Evolutionary conservation across 2,797 vertebrate genomes (phyloP), one percentile per base, ranked within the genome.

Genomic region (Sternotherus odoratus): DNA sequence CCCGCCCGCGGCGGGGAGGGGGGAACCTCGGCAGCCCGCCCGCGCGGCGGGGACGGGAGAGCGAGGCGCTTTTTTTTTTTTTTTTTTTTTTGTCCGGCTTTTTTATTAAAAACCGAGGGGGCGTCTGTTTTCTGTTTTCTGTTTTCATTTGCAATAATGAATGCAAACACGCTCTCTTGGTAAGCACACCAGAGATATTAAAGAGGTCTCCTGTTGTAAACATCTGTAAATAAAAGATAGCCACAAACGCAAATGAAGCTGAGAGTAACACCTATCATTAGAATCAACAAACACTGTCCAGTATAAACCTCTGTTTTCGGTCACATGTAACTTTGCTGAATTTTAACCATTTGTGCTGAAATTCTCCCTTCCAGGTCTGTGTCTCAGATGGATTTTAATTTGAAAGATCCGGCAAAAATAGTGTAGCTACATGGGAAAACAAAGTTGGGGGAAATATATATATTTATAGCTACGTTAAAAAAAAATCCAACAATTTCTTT

Each of bases 141-240:
- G 12, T 43, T n/a, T n/a, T 4, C 9, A 12, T 39, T 1, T 1
- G 17, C 72, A 46, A 39, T 88, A 49, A 30, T 74, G 36, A 86
- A 13, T 6, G 1, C 28, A 63, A 66, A 50, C 1, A 8, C 33
- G 82, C 2, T 1, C 0, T 39, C 57, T 54, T 57, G 26, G 21
- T 86, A 19, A 5, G 43, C 53, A 80, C 36, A 23, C 0, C 0
- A 0, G 51, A 15, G 28, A 28, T 48, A 28, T 83, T 81, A 66
- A 69, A 78, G 78, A 57, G 79, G 50, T 13, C 16, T 84, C 50
- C 43, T 53, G 26, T 33, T 91, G 39, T 24, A 39, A 95, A 81
- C 85, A 53, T 74, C 51, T 85, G 16, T 77, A 66, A 49, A 26
- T 82, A 15, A 15, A 83, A 75, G 28, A 57, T 75, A 39, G 82